Evolutionary conservation across 1,140 invertebrate species (phyloP), one percentile per base, ranked within the genome.

Genomic region (Nylanderia fulva): DNA sequence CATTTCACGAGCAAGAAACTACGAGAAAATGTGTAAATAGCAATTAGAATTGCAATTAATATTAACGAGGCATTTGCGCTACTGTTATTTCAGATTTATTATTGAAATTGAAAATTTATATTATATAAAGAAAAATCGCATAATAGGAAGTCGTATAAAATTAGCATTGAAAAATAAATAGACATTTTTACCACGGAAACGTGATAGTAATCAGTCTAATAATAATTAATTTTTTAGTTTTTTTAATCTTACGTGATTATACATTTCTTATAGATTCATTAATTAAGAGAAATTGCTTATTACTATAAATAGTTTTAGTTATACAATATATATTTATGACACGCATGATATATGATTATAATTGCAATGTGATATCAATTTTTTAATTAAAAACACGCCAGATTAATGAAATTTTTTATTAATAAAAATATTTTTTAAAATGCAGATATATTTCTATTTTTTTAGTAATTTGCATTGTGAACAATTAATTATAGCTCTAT

Each of bases 1-100:
- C 18, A 75, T 9, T 13, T 63, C 39, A 74, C 21, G 29, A 74
- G 58, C 39, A 33, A n/a, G 9, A 76, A 76, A 76, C 24, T 33
- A 18, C 29, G 39, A 76, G 39, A 39, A n/a, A 75, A 75, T 56
- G 42, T 76, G 9, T 15, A 56, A 54, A 21, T 54, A 33, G 71
- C 33, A 11, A 8, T 0, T 76, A 21, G 27, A 76, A 61, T 7
- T 76, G 29, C 2, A 60, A 27, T 61, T 61, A 69, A 76, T 63
- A 15, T 45, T 63, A 74, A 63, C 27, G 39, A 48, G 24, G n/a
- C 3, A 21, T 15, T 75, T 76, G 18, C 18, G 36, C 36, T 61
- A 42, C 24, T 29, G 18, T 36, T 11, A 36, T 18, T 74, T 6
- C 42, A 15, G 18, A 76, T 61, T 61, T 76, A 76, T 42, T 60